Conservation (phyloP, 2,888 invertebrate genomes). For the Latheticus oryzae region DNA sequence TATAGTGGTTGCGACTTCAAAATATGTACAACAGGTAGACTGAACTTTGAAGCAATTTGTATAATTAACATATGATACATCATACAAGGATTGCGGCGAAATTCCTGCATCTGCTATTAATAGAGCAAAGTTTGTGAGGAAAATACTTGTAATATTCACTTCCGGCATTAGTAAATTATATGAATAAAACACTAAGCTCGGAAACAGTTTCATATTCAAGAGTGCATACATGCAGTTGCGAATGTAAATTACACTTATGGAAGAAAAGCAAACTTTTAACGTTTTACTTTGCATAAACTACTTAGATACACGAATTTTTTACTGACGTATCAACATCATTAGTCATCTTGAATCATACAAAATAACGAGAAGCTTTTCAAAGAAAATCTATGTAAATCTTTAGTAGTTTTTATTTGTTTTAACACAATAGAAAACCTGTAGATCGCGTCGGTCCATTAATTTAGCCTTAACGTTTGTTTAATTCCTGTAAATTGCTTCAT, state of each 20-base stretch:
- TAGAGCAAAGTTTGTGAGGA: slow-evolving; percentile 21
- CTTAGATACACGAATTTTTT: slow-evolving; percentile 11
- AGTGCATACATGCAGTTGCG: slow-evolving; percentile 35
- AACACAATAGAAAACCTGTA: no score
- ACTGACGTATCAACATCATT: no score
- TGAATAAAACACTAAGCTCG: slow-evolving; percentile 28
- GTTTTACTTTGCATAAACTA: slow-evolving; percentile 28
- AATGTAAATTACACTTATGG: slow-evolving; percentile 31
- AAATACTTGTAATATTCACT: slow-evolving; percentile 28
- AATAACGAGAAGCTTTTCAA: no score
- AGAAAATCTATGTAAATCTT: no score
- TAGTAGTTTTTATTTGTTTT: no score
- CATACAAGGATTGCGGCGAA: slow-evolving; percentile 18
- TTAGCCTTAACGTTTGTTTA: no score
- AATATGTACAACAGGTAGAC: neutral
- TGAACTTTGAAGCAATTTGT: slow-evolving; percentile 14
- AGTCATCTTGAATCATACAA: no score
- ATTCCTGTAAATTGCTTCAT: slow-evolving; percentile 36
- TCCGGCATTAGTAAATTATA: slow-evolving; percentile 27
- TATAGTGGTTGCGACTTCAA: neutral
- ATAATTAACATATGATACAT: slow-evolving; percentile 9
- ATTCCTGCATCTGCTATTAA: slow-evolving; percentile 14
- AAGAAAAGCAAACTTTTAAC: slow-evolving; percentile 35
- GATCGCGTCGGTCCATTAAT: no score
- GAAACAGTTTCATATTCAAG: slow-evolving; percentile 38